Conservation (phyloP, 2,888 invertebrate genomes). For the Embidobia sp. region DNA sequence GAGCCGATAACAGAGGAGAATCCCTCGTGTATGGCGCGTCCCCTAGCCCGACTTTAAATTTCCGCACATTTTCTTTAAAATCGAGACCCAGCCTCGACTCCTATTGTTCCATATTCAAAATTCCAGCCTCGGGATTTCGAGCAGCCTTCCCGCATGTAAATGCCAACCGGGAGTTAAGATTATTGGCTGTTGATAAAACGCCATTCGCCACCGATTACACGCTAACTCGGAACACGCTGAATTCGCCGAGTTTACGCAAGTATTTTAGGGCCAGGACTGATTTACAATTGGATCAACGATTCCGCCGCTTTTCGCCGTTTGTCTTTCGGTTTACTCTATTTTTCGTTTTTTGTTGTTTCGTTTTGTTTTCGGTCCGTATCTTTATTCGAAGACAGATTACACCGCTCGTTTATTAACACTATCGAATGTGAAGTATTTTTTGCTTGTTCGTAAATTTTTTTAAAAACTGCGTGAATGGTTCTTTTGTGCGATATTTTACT, state of each 20-base stretch:
- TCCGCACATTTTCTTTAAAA: slow-evolving; percentile 79
- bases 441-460: too few relatives aligned
- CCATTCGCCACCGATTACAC: slow-evolving; percentile 13
- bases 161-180: slow-evolving; percentile 29
- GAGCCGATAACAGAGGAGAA: slow-evolving; percentile 76
- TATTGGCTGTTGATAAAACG: slow-evolving; percentile 47
- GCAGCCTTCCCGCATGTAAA: slow-evolving; percentile 23
- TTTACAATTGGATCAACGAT: slow-evolving; percentile 41
- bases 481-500: too few relatives aligned
- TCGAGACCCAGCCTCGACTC: slow-evolving; percentile 62
- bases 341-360: neutral
- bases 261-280: slow-evolving; percentile 31
- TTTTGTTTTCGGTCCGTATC: slow-evolving; percentile 11
- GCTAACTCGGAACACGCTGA: neutral
- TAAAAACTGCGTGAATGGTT: too few relatives aligned
- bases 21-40: slow-evolving; percentile 65
- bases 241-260: slow-evolving; percentile 29
- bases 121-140: slow-evolving; percentile 16
- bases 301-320: slow-evolving; percentile 14
- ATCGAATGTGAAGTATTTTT: neutral
- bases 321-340: slow-evolving; percentile 2
- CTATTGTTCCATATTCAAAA: slow-evolving; percentile 43
- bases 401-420: slow-evolving; percentile 34
- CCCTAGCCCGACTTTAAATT: slow-evolving; percentile 75
- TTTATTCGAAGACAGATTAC: slow-evolving; percentile 24